Evolutionary conservation across 2,888 invertebrate genomes (phyloP).

Genomic region (Parnassius apollo): DNA sequence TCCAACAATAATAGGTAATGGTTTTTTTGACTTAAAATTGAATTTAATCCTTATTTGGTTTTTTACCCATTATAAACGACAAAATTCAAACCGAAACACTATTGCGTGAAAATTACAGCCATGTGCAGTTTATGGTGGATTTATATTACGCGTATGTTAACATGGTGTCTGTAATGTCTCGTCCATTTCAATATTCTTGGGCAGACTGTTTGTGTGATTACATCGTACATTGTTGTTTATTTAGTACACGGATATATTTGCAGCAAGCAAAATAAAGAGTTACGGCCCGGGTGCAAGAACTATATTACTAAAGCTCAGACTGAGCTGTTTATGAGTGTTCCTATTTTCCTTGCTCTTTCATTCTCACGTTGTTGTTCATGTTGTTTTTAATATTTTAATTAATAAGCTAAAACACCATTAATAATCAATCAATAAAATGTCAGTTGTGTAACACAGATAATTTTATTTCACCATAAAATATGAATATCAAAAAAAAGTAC

Average conservation of each 20-base stretch:
- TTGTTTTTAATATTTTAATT: not conserved
- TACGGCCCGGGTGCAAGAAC: conserved; percentile 54
- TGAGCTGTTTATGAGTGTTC: conserved; percentile 60
- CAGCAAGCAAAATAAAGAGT: conserved; percentile 62
- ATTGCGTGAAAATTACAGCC: not conserved
- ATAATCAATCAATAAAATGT: too few species aligned
- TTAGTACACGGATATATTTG: conserved; percentile 45
- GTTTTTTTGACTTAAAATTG: too few species aligned
- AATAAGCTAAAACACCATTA: too few species aligned
- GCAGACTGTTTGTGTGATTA: conserved; percentile 60
- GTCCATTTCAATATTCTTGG: conserved; percentile 41
- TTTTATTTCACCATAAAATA: too few species aligned
- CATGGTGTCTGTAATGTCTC: conserved; percentile 17
- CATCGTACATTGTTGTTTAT: conserved; percentile 68
- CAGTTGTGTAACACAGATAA: too few species aligned
- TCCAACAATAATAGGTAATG: too few species aligned
- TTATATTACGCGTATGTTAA: conserved; percentile 7
- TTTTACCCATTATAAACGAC: too few species aligned
- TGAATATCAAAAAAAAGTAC: too few species aligned
- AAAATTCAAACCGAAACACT: not conserved
- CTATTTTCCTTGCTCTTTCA: conserved; percentile 14
- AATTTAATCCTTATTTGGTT: too few species aligned
- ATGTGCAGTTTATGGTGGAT: not conserved
- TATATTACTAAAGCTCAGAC: conserved; percentile 55
- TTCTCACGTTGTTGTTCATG: conserved; percentile 15